These are phyloP conservation scores for Rhinolophus ferrumequinum DNA, from an alignment of 2,113 vertebrate species.

Conservation along the genomic window DNA sequence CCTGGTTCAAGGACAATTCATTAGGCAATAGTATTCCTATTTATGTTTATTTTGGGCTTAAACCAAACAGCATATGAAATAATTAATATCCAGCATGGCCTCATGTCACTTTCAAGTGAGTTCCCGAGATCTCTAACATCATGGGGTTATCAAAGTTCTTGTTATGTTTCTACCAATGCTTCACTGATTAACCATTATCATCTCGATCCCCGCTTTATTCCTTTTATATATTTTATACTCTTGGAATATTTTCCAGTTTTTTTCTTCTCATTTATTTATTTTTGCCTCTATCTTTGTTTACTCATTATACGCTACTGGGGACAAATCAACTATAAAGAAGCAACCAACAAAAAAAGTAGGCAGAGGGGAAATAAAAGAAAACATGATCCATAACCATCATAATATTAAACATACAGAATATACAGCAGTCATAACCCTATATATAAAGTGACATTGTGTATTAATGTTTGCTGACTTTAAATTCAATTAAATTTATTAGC, in stretches of 20 bases:
- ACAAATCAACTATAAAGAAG: not conserved
- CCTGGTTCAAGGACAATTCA: not conserved
- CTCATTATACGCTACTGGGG: not conserved
- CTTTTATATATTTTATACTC: not conserved
- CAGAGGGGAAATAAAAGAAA: not conserved
- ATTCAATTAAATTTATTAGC: not conserved
- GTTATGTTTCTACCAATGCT: not conserved
- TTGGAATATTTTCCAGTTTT: not conserved
- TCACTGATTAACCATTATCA: not conserved
- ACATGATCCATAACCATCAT: not conserved
- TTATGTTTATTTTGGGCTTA: not conserved
- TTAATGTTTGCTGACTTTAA: not conserved
- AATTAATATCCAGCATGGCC: not conserved
- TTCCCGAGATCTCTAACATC: not conserved
- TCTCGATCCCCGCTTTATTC: not conserved
- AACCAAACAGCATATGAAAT: not conserved
- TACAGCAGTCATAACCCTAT: not conserved
- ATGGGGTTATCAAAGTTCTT: not conserved
- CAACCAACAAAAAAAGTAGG: not conserved
- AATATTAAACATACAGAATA: not conserved
- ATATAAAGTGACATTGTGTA: not conserved
- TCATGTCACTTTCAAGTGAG: not conserved
- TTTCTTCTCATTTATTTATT: not conserved
- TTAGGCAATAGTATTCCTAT: not conserved
- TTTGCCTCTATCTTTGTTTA: not conserved